Percentiles rank a stretch among this genome's conserved stretches.
Evolutionary conservation across 92 coral and sea anemone genomes (phyloP).

Genomic region (Bergia puertoricense): DNA sequence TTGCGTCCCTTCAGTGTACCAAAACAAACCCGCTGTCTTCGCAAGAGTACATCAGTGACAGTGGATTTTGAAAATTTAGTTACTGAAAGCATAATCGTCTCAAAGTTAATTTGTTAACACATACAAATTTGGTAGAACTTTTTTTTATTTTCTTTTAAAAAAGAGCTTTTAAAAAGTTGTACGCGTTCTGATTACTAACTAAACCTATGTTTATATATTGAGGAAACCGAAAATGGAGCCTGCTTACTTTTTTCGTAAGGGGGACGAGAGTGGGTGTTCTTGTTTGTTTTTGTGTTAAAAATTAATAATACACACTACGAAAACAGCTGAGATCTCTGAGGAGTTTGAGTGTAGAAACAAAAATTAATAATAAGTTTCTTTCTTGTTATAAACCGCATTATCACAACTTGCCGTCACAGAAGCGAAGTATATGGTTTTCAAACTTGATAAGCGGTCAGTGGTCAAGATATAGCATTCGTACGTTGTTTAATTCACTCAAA

Average conservation of each 20-base stretch:
- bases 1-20: background rate
- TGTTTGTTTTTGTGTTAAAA: background rate
- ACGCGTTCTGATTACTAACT: background rate
- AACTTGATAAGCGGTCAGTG: background rate
- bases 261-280: background rate
- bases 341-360: background rate
- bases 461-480: background rate
- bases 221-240: background rate
- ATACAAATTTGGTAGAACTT: background rate
- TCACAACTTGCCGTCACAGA: background rate
- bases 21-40: background rate
- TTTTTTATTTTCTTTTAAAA: too few species aligned
- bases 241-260: background rate
- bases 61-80: background rate
- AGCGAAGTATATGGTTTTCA: background rate
- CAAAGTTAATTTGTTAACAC: background rate
- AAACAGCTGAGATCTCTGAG: too few species aligned
- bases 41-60: background rate
- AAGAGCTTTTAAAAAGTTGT: background rate
- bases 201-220: background rate
- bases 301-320: background rate
- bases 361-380: too few species aligned
- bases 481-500: background rate
- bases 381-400: background rate
- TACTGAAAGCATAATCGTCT: background rate